Evolutionary conservation across 2,888 invertebrate species (phyloP).

Genomic region (Drosophila greeni): DNA sequence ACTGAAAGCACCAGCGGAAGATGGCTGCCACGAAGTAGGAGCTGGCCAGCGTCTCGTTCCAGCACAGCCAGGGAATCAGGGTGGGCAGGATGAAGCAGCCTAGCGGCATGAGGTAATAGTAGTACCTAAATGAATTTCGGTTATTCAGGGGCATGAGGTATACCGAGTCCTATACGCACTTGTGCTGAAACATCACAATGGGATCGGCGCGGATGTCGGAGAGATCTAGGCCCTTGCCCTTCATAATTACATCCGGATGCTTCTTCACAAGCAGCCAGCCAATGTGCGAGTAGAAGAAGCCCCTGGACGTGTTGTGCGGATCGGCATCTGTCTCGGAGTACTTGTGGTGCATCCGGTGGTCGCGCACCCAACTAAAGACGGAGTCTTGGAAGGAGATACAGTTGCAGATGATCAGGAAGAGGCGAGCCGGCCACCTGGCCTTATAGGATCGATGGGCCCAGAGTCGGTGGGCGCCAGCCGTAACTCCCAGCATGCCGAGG

Average conservation of each 20-base stretch:
- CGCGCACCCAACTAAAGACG: constrained; percentile 88
- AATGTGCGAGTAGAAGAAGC: constrained; percentile 97
- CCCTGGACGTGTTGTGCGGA: constrained; percentile 93
- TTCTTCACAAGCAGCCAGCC: constrained; percentile 96
- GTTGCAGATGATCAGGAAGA: constrained; percentile 89
- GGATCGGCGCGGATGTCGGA: constrained; percentile 90
- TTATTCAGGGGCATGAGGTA: no score
- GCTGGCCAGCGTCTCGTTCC: constrained; percentile 86
- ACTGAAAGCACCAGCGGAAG: constrained; percentile 87
- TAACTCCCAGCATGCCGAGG: constrained; percentile 92
- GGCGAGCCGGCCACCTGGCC: constrained; percentile 91
- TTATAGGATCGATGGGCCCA: constrained; percentile 98
- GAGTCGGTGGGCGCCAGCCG: constrained; percentile 96
- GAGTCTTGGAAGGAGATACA: constrained; percentile 94
- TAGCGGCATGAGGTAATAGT: constrained; percentile 82
- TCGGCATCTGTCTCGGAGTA: constrained; percentile 96
- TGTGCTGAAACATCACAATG: constrained; percentile 90
- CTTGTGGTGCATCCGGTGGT: constrained; percentile 93
- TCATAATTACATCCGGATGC: constrained; percentile 92
- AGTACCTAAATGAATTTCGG: not conserved
- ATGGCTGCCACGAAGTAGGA: constrained; percentile 85
- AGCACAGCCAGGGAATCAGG: constrained; percentile 85
- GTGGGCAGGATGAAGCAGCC: constrained; percentile 90
- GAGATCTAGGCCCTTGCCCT: constrained; percentile 91
- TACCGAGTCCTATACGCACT: constrained; percentile 81